Percentiles rank a stretch among this genome's conserved stretches.
Evolutionary conservation across 2,888 invertebrate species (phyloP).

Genomic region (Zhuqinia jingwanae): DNA sequence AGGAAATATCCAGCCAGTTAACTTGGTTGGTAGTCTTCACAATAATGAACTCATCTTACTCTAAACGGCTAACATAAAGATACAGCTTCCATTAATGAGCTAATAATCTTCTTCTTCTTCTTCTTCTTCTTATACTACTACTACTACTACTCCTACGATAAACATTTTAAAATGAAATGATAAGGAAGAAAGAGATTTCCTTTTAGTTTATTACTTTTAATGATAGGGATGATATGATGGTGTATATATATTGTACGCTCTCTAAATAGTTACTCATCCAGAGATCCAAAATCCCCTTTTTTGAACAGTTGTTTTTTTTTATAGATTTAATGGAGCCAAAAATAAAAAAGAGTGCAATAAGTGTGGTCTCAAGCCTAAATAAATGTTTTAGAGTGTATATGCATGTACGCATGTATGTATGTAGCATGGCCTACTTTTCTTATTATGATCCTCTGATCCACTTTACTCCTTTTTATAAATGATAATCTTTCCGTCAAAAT

Average conservation of each 20-base stretch:
- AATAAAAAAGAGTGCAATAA: slow-evolving; percentile 7
- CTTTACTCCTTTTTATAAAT: slow-evolving; percentile 27
- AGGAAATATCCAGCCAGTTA: slow-evolving; percentile 25
- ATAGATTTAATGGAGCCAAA: slow-evolving; percentile 44
- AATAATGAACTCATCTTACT: slow-evolving; percentile 64
- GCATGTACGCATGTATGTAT: too few species aligned
- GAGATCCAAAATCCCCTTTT: not conserved
- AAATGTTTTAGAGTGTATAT: too few species aligned
- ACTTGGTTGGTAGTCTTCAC: slow-evolving; percentile 21
- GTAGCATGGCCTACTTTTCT: not conserved
- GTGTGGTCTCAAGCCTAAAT: not conserved
- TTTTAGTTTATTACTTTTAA: slow-evolving; percentile 12
- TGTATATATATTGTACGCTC: not conserved
- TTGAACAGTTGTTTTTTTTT: slow-evolving; percentile 23
- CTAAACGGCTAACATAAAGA: slow-evolving; percentile 50
- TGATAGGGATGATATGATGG: not conserved
- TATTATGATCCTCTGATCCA: not conserved
- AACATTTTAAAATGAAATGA: too few species aligned
- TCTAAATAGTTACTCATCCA: slow-evolving; percentile 9
- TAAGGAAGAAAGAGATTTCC: not conserved
- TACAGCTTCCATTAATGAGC: slow-evolving; percentile 57
- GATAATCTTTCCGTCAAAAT: slow-evolving; percentile 37
- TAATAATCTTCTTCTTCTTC: slow-evolving; percentile 46
- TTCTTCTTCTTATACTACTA: too few species aligned
- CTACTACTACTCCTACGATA: too few species aligned